These are phyloP conservation scores for Threskiornis aethiopicus DNA, from an alignment of 2,797 vertebrate genomes.

Conservation along the genomic window DNA sequence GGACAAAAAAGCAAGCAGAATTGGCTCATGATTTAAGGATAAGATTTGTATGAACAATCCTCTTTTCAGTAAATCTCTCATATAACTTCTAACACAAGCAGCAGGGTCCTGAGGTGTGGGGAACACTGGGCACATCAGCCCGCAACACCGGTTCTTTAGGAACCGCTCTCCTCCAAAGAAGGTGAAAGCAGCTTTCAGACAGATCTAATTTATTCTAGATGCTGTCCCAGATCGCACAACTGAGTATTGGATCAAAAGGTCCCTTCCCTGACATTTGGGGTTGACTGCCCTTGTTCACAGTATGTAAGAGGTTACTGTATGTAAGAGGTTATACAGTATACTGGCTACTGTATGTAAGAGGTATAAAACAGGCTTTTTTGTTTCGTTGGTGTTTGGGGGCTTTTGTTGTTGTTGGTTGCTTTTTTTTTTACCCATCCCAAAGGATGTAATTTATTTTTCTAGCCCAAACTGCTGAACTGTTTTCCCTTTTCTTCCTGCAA, in stretches of 20 bases:
- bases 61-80: background rate
- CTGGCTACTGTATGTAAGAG: fast-evolving
- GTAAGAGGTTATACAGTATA: no score
- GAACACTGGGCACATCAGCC: fast-evolving
- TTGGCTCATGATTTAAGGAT: background rate
- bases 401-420: background rate
- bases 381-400: no score
- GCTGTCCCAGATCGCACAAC: background rate
- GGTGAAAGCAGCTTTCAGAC: background rate
- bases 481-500: no score
- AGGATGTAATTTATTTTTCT: background rate
- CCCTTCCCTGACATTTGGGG: background rate
- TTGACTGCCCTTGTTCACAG: background rate
- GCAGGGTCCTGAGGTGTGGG: fast-evolving
- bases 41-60: background rate
- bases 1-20: background rate
- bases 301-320: no score
- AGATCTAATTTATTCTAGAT: fast-evolving
- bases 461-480: fast-evolving
- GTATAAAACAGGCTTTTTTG: fast-evolving
- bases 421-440: background rate
- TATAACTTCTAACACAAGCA: background rate
- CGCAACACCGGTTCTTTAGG: fast-evolving
- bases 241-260: fast-evolving
- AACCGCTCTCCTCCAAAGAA: background rate